These are phyloP conservation scores for Bambusicola thoracicus DNA, from an alignment of 2,113 vertebrate species.

Conservation along the genomic window DNA sequence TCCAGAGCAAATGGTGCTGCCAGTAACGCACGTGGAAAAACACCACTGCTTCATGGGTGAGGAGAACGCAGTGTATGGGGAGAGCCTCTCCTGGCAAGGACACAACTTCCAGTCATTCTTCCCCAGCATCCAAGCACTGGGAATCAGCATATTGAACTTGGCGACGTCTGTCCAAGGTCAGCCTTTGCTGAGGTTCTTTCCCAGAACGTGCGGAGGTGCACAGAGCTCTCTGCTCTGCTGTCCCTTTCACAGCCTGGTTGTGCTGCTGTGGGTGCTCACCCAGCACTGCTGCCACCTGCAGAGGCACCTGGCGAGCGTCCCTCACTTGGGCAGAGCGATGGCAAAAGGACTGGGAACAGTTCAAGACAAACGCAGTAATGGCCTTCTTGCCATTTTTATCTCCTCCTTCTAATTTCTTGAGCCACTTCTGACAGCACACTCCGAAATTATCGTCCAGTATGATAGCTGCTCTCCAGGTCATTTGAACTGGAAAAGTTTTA, in stretches of 20 bases:
- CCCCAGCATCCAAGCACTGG: not conserved
- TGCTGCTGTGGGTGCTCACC: accelerated
- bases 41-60: not conserved
- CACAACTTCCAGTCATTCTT: not conserved
- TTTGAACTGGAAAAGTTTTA: constrained; percentile 39
- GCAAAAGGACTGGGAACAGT: not conserved
- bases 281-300: not conserved
- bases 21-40: not conserved
- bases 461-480: constrained; percentile 62
- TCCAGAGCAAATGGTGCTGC: accelerated
- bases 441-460: constrained; percentile 1
- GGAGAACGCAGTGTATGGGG: not conserved
- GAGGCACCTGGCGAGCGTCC: accelerated
- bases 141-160: not conserved
- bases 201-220: not conserved
- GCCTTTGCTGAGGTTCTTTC: not conserved
- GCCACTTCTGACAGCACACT: not conserved
- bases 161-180: not conserved
- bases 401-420: constrained; percentile 13
- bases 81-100: not conserved
- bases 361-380: not conserved
- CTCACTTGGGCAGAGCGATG: not conserved
- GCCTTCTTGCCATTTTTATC: not conserved
- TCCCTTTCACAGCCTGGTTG: not conserved
- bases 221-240: accelerated